phyloP scores from a whole-genome alignment of 37 sponge, comb jelly and placozoan species.

The Dysidea cf. avara region DNA sequence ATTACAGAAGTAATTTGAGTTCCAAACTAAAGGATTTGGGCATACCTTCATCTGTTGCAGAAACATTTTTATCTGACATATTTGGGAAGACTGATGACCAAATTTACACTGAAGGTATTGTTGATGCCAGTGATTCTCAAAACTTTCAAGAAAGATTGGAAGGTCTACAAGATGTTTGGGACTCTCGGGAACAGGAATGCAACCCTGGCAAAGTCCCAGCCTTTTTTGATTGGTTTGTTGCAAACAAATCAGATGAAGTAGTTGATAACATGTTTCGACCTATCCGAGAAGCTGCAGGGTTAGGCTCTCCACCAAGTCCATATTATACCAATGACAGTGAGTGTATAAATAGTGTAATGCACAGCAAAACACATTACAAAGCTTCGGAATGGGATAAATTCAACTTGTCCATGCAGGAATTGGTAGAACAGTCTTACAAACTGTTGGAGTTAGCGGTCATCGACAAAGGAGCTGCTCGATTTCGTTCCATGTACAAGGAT shows the following conservation, averaged over 20 bases:
- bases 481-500: background rate
- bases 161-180: slow-evolving; percentile 3
- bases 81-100: background rate
- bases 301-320: slow-evolving; percentile 22
- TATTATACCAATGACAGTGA: slow-evolving; percentile 38
- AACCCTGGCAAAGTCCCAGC: background rate
- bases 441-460: slow-evolving; percentile 6
- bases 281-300: slow-evolving; percentile 21
- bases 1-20: slow-evolving; percentile 16
- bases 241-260: background rate
- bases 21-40: slow-evolving; percentile 10
- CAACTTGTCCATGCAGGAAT: background rate
- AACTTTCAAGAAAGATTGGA: background rate
- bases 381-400: slow-evolving; percentile 13
- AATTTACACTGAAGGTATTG: slow-evolving; percentile 8
- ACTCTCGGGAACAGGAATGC: slow-evolving; percentile 5
- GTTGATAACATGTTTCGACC: background rate
- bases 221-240: slow-evolving; percentile 20
- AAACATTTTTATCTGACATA: slow-evolving; percentile 6
- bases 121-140: slow-evolving; percentile 1
- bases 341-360: slow-evolving; percentile 19
- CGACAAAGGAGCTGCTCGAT: slow-evolving; percentile 1
- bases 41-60: background rate
- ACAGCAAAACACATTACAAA: slow-evolving; percentile 5
- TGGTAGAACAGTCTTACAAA: background rate